phyloP scores from a whole-genome alignment of 2,888 invertebrate genomes.

The Dryobotodes eremita region DNA sequence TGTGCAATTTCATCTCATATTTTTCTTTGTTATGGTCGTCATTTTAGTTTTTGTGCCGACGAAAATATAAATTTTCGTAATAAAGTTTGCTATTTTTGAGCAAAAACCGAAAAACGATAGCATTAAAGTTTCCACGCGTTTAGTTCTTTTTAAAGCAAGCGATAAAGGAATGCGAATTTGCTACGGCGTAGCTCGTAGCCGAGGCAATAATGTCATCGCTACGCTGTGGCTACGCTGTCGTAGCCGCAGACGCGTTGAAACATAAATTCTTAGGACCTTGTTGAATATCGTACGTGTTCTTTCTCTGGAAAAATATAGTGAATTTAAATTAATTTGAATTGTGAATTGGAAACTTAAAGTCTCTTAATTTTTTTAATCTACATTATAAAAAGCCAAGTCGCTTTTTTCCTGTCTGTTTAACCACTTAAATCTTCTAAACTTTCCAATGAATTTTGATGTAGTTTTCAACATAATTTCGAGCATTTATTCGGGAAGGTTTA shows the following conservation, averaged over 20 bases:
- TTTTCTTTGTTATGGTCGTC: not conserved
- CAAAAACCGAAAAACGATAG: not conserved
- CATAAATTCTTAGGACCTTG: not conserved
- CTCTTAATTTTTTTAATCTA: not conserved
- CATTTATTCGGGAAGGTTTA: not conserved
- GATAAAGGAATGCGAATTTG: conserved; percentile 4
- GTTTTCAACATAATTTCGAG: not conserved
- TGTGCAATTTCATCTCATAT: conserved; percentile 11
- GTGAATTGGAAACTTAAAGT: not conserved
- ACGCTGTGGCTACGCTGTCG: conserved; percentile 31
- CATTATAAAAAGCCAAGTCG: too few species aligned
- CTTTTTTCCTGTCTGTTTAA: not conserved
- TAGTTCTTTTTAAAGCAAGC: not conserved
- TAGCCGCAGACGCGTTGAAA: conserved; percentile 10
- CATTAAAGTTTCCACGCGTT: conserved; percentile 4
- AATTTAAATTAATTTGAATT: not conserved
- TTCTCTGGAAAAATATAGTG: not conserved
- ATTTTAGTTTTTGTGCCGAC: not conserved
- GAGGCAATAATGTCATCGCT: conserved; percentile 37
- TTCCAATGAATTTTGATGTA: not conserved
- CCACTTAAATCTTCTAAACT: not conserved
- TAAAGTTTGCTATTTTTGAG: not conserved
- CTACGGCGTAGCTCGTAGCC: conserved; percentile 51
- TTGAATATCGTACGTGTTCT: conserved; percentile 2
- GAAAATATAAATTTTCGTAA: not conserved